Conservation (phyloP, 2,113 vertebrate species). For the Oryzias curvinotus region DNA sequence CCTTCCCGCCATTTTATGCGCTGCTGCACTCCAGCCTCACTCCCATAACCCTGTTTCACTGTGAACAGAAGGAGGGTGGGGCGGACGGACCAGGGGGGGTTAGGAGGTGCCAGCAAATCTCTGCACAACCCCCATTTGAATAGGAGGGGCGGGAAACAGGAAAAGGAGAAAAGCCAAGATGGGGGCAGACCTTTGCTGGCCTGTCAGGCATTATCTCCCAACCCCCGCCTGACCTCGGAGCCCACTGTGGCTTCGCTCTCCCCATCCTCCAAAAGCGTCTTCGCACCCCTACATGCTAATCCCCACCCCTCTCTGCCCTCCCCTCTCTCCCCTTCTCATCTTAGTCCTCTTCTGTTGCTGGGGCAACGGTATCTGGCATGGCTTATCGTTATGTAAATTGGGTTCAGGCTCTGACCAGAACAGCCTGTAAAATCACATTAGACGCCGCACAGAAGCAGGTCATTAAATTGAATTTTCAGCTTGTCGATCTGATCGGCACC, state of each 20-base stretch:
- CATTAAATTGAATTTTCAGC: slow-evolving; percentile 85
- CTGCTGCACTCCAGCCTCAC: slow-evolving; percentile 66
- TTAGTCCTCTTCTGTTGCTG: slow-evolving; percentile 79
- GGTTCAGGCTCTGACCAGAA: slow-evolving; percentile 80
- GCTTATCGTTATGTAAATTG: slow-evolving; percentile 88
- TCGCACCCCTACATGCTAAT: slow-evolving; percentile 48
- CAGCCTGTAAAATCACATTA: slow-evolving; percentile 84
- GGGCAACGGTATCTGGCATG: slow-evolving; percentile 83
- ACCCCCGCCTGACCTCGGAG: slow-evolving; percentile 60
- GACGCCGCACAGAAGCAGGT: slow-evolving; percentile 77
- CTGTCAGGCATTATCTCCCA: slow-evolving; percentile 74
- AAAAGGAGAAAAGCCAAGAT: neutral
- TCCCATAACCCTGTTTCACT: slow-evolving; percentile 64
- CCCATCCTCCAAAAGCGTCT: slow-evolving; percentile 30
- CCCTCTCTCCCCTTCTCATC: slow-evolving; percentile 50
- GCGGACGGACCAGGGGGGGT: slow-evolving; percentile 4
- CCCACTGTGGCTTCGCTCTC: slow-evolving; percentile 37
- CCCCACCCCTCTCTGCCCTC: slow-evolving; percentile 48
- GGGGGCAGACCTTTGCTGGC: slow-evolving; percentile 55
- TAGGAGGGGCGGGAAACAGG: slow-evolving; percentile 16
- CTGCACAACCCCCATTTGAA: slow-evolving; percentile 42
- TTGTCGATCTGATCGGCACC: slow-evolving; percentile 79
- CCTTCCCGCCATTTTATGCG: slow-evolving; percentile 52
- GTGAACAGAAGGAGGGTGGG: slow-evolving; percentile 35
- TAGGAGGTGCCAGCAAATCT: slow-evolving; percentile 51